Percentiles rank a stretch among this genome's conserved stretches.
phyloP scores from a whole-genome alignment of 2,113 vertebrate genomes.

The Tachuris rubrigastra region DNA sequence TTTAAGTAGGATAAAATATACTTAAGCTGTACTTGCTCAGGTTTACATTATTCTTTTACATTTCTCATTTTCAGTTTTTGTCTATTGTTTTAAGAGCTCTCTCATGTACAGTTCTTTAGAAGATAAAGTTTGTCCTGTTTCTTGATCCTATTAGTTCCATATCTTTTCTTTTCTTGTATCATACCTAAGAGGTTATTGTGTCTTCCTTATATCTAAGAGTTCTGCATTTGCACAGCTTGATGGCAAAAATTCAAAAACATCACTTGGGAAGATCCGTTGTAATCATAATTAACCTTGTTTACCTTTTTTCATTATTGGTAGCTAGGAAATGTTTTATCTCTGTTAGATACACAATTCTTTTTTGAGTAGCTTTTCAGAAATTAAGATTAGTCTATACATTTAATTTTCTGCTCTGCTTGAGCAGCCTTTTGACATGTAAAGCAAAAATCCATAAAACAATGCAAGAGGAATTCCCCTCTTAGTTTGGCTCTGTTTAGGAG shows the following conservation, averaged over 20 bases:
- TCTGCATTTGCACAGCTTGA: neutral
- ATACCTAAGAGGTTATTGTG: neutral
- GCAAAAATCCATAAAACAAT: neutral
- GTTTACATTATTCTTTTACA: neutral
- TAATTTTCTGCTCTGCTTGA: neutral
- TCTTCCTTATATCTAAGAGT: neutral
- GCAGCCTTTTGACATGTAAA: neutral
- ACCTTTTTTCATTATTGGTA: neutral
- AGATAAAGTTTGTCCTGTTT: neutral
- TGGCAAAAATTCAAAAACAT: neutral
- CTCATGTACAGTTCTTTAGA: neutral
- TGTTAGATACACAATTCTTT: neutral
- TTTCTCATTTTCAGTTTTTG: conserved; percentile 28
- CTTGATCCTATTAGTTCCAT: neutral
- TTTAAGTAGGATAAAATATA: neutral
- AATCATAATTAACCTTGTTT: neutral
- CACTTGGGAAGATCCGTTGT: neutral
- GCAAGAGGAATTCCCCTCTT: neutral
- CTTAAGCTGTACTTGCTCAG: neutral
- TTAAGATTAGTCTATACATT: neutral
- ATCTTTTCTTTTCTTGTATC: neutral
- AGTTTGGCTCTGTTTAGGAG: neutral
- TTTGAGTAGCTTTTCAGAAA: neutral
- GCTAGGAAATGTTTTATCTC: neutral
- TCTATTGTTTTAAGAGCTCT: conserved; percentile 7